Base-by-base conservation (phyloP, 2,888 invertebrate genomes). In the Pocota personata region DNA sequence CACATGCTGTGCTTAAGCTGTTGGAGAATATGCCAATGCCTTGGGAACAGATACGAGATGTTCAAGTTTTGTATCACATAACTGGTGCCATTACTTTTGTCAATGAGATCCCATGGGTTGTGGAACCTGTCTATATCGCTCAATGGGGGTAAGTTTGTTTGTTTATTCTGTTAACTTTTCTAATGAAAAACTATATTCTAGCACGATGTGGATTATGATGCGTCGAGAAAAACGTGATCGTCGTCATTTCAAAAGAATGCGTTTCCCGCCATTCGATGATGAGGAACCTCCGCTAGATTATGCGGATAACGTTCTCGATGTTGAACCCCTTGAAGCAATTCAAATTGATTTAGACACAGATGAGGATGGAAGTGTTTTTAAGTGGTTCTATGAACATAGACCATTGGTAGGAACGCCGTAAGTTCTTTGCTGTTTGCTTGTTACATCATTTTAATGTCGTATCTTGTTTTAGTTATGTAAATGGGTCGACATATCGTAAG, bases 201-300 rank as follows among this genome's bases (percentile, higher is more conserved):
- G 96, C 50, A 98, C 99, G 0, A 99, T 99, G 99, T 99, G 99
- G 99, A 99, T 99, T 89, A 99, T 99, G 99, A 99, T 99, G 99
- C 94, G 99, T 88, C 95, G 99, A 89, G 99, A 99, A 91, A 99
- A 99, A 92, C 94, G 99, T 87, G 99, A 99, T 94, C 96, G 99
- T 91, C 95, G 99, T 32, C 99, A 99, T 92, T 99, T 99, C 92
- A 99, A 99, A 93, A 94, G 99, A 89, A 99, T 99, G 99, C 94
- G 99, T 88, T 99, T 99, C 92, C 99, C 99, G 12, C 99, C 99
- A 0, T 99, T 99, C 92, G 99, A 99, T 92, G 99, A 99, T 92
- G 99, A 99, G 93, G 99, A 99, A 93, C 99, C 99, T 57, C 99
- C 99, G 0, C 93, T 99, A 46, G 99, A 99, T 93, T 99, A 99